Conservation (phyloP, 2,888 invertebrate species). For the Himalopsyche kuldschensis region DNA sequence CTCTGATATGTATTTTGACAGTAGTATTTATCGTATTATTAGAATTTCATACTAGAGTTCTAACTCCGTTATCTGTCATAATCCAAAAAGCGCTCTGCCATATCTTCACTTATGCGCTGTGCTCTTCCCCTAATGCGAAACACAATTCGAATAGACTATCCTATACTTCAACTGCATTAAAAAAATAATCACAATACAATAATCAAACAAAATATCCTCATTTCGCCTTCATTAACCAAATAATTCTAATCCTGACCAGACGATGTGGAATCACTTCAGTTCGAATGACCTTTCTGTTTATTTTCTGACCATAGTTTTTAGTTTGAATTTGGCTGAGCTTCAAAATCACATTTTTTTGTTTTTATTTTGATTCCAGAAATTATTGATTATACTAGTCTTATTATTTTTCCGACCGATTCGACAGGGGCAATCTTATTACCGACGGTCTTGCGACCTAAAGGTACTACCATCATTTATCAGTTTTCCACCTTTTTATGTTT, state of each 20-base stretch:
- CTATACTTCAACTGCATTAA: background rate
- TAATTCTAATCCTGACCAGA: background rate
- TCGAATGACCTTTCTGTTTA: background rate
- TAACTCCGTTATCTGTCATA: background rate
- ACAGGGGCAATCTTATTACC: slow-evolving; percentile 72
- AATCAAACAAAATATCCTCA: background rate
- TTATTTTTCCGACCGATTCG: slow-evolving; percentile 76
- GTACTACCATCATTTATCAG: slow-evolving; percentile 52
- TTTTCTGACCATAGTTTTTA: background rate
- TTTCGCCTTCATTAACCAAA: slow-evolving; percentile 15
- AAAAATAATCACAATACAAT: background rate
- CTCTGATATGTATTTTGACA: background rate
- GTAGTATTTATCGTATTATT: background rate
- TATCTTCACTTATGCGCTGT: background rate
- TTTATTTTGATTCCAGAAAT: slow-evolving; percentile 59
- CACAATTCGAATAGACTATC: background rate
- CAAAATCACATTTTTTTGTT: slow-evolving; percentile 37
- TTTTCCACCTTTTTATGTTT: slow-evolving; percentile 32
- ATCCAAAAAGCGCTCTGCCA: background rate
- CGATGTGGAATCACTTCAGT: slow-evolving; percentile 22
- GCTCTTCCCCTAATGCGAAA: background rate
- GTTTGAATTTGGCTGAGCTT: slow-evolving; percentile 8
- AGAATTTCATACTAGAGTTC: background rate
- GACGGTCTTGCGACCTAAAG: slow-evolving; percentile 70
- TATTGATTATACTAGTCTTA: slow-evolving; percentile 68